Evolutionary conservation across 64 coral and sea anemone species (phyloP), one percentile per base, ranked within the genome.

Genomic region (Stichodactyla helianthus): DNA sequence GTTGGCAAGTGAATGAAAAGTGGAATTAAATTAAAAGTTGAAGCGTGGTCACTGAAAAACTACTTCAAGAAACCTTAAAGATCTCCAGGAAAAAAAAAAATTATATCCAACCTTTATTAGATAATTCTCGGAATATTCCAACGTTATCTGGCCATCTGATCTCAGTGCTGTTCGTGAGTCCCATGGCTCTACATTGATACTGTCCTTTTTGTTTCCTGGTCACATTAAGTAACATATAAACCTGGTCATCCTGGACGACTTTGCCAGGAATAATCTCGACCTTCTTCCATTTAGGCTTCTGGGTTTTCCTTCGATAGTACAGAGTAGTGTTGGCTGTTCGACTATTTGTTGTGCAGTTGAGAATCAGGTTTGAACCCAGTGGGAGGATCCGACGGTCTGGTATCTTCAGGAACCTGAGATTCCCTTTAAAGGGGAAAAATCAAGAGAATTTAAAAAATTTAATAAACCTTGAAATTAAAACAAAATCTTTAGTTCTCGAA

Each of bases 331-430:
- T 14, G 13, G 78, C 78, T 52, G 35, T 81, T 6, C 1, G 14
- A 52, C 53, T 53, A 18, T 79, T 81, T 52, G 78, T 81, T 16
- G 78, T 52, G 78, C 78, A 81, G 26, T 81, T 20, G 51, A 81
- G 52, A 1, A 50, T 81, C 52, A 81, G 20, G 78, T 52, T 81
- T 8, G 78, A 50, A 8, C 50, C 68, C n/a, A 74, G 10, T 26
- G 68, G 10, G 4, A 74, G 23, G 11, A 74, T 31, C 68, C 0
- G 68, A 28, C 23, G 25, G 25, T 27, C 0, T 1, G 68, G 68
- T 4, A 31, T 10, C 22, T 26, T 31, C 0, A 74, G 10, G 27
- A 74, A 74, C 68, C 27, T 6, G 12, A 74, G 23, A 2, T 74
- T 31, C 1, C 14, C 68, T 74, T 10, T 74, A 0, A 23, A n/a